phyloP scores from a whole-genome alignment of 2,797 vertebrate genomes.

The Gadopsis bispinosus region DNA sequence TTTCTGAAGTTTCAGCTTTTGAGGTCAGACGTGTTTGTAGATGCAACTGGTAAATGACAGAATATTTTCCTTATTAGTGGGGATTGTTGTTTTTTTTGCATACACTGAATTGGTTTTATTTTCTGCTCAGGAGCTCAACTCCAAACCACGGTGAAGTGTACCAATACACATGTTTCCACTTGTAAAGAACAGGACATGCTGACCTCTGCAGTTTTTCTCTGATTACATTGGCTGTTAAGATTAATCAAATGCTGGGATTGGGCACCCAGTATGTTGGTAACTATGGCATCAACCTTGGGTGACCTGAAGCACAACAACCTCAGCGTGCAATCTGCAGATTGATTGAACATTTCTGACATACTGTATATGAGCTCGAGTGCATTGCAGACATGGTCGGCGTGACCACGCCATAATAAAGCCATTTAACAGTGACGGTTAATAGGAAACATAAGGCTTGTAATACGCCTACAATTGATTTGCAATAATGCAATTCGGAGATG shows the following conservation, averaged over 20 bases:
- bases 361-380: slow-evolving; percentile 44
- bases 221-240: slow-evolving; percentile 23
- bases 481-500: slow-evolving; percentile 78
- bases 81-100: no score
- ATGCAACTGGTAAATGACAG: not conserved
- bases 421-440: slow-evolving; percentile 64
- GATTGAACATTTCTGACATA: slow-evolving; percentile 52
- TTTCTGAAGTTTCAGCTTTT: not conserved
- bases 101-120: not conserved
- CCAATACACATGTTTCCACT: slow-evolving; percentile 3
- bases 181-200: slow-evolving; percentile 30
- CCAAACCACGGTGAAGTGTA: not conserved
- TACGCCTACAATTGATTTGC: slow-evolving; percentile 75
- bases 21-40: not conserved
- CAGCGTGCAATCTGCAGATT: slow-evolving; percentile 66
- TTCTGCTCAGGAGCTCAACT: not conserved
- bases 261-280: slow-evolving; percentile 35
- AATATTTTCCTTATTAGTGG: not conserved
- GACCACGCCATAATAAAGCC: slow-evolving; percentile 62
- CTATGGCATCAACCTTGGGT: slow-evolving; percentile 55
- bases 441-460: slow-evolving; percentile 73
- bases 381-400: slow-evolving; percentile 29
- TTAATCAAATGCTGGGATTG: slow-evolving; percentile 16
- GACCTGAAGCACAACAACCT: slow-evolving; percentile 66
- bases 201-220: slow-evolving; percentile 4